Evolutionary conservation across 2,888 invertebrate species (phyloP), one percentile per base, ranked within the genome.

Genomic region (Cepaea hortensis): DNA sequence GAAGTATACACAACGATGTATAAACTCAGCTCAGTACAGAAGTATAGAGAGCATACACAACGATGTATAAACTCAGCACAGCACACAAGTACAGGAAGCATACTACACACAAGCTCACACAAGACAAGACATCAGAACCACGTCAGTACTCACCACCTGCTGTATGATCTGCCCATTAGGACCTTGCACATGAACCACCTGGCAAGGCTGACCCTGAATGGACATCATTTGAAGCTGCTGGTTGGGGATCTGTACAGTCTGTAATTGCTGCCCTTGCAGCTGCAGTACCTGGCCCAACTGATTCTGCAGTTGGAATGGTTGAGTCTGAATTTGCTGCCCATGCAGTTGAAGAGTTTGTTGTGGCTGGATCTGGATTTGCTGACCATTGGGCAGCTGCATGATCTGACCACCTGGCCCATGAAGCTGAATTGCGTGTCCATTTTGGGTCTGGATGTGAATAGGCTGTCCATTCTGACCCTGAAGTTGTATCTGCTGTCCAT

Each of bases 131-230:
- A 55, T 55, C 6, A 55, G 55, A 55, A 55, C 6, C 35, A 35
- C 1, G 35, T 35, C 35, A 35, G 1, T 35, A 11, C 87, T 84
- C 23, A 87, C 87, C 84, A 87, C 84, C 75, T 87, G 87, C 61
- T 87, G 87, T 55, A 87, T 68, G 18, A 87, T 87, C 75, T 87
- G 87, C 20, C 87, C 87, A 84, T 87, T 87, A 13, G 87, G 87
- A 46, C 84, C 84, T 46, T 87, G 87, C 3, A 87, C 81, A 84
- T 87, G 84, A 0, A 87, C 84, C 9, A 89, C 23, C 73, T 89
- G 89, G 55, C 89, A 87, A 20, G 86, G 88, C 81, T 87, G 87
- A 70, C 87, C 87, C 83, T 87, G 88, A 20, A 88, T 72, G 55
- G 87, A 84, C 80, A 88, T 85, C 81, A 88, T 86, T 46, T 88